phyloP scores from a whole-genome alignment of 2,888 invertebrate genomes.

The Tetheella fluctuosa region DNA sequence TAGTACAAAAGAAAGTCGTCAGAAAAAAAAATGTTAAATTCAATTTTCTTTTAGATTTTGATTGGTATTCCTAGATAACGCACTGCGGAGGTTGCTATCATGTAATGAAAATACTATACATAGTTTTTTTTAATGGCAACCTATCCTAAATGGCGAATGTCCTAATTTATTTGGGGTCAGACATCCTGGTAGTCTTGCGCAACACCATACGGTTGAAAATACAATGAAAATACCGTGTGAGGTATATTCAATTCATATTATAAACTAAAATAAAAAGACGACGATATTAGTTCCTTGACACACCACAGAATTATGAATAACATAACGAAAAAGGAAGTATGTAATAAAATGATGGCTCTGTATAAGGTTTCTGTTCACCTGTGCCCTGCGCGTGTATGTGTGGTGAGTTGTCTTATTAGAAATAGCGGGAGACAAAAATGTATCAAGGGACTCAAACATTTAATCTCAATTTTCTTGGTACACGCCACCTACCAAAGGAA shows the following conservation, averaged over 20 bases:
- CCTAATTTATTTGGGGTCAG: too few species aligned
- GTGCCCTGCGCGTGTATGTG: neutral
- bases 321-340: neutral
- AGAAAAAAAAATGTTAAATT: too few species aligned
- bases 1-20: too few species aligned
- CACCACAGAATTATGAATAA: neutral
- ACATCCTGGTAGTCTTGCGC: too few species aligned
- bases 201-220: too few species aligned
- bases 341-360: neutral
- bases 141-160: too few species aligned
- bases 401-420: conserved; percentile 31
- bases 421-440: conserved; percentile 29
- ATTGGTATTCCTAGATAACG: too few species aligned
- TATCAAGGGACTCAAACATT: conserved; percentile 35
- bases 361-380: neutral
- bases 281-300: neutral
- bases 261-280: neutral
- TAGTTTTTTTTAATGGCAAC: too few species aligned
- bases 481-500: conserved; percentile 13
- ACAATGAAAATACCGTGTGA: too few species aligned
- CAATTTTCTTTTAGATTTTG: neutral
- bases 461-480: conserved; percentile 41
- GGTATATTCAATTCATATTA: too few species aligned
- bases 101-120: too few species aligned
- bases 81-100: too few species aligned